Conservation (phyloP, 2,113 vertebrate genomes). For the Macquaria australasica region DNA sequence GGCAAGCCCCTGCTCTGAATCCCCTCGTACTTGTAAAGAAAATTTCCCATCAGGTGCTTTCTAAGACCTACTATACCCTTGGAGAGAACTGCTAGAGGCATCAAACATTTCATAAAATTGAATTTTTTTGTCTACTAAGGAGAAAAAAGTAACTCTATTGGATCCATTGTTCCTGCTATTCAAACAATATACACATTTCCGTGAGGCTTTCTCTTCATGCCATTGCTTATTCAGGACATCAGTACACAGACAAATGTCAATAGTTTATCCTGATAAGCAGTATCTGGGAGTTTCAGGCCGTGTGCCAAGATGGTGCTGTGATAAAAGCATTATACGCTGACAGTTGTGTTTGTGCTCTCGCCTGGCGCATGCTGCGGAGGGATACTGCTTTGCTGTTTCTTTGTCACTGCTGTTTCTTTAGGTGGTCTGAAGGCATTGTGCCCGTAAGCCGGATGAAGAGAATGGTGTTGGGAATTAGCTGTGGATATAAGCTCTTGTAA, state of each 20-base stretch:
- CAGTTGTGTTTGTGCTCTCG: conserved; percentile 68
- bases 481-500: conserved; percentile 71
- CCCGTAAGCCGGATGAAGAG: conserved; percentile 66
- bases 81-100: conserved; percentile 32
- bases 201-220: conserved; percentile 8
- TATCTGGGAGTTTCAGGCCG: conserved; percentile 74
- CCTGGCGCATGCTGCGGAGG: conserved; percentile 37
- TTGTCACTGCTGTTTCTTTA: conserved; percentile 57
- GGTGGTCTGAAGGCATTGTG: conserved; percentile 70
- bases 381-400: conserved; percentile 65
- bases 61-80: conserved; percentile 17
- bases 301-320: conserved; percentile 73
- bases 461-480: conserved; percentile 66
- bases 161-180: conserved; percentile 37
- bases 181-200: conserved; percentile 33
- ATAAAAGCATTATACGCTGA: conserved; percentile 75
- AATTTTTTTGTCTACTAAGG: conserved; percentile 5
- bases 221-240: conserved; percentile 73
- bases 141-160: background rate
- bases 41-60: conserved; percentile 21
- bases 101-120: conserved; percentile 41
- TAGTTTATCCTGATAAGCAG: conserved; percentile 79
- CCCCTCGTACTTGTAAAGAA: conserved; percentile 5
- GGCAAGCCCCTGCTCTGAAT: conserved; percentile 19
- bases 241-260: conserved; percentile 73